phyloP scores from a whole-genome alignment of 2,888 invertebrate species.

The Eucriotettix oculatus region DNA sequence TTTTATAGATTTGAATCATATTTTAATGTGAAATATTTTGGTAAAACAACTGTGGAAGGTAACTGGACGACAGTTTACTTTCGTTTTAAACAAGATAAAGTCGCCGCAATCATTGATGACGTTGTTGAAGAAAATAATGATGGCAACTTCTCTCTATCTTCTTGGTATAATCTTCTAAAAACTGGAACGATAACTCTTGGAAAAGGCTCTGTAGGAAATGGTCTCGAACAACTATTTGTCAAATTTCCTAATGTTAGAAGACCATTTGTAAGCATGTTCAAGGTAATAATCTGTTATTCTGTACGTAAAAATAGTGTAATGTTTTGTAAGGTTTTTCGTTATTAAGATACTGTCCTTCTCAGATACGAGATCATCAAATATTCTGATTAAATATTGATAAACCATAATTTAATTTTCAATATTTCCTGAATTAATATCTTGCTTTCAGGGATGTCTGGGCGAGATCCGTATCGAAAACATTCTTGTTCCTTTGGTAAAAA shows the following conservation, averaged over 20 bases:
- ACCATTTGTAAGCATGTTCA: no score
- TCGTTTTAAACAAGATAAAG: constrained; percentile 3
- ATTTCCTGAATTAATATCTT: no score
- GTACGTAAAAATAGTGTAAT: no score
- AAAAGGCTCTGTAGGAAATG: background rate
- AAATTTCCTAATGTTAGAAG: no score
- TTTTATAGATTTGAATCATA: no score
- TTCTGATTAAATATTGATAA: no score
- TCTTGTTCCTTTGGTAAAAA: constrained; percentile 69
- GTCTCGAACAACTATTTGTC: no score
- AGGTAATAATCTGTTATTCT: no score
- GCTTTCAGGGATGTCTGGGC: constrained; percentile 56
- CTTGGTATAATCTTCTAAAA: constrained; percentile 17
- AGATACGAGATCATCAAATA: no score
- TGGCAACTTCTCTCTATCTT: constrained; percentile 17
- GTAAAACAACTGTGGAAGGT: constrained; percentile 7
- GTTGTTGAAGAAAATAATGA: background rate
- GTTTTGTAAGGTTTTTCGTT: no score
- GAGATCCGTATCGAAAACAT: constrained; percentile 71
- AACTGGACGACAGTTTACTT: constrained; percentile 8
- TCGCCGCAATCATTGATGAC: constrained; percentile 2
- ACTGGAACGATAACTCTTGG: constrained; percentile 8
- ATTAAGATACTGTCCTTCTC: no score
- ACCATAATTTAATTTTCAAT: no score
- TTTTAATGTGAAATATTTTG: background rate